A percentile compares a stretch with the other conserved stretches of the same genome.
phyloP scores from a whole-genome alignment of 1,140 invertebrate species.

The Trypoxylus dichotomus region DNA sequence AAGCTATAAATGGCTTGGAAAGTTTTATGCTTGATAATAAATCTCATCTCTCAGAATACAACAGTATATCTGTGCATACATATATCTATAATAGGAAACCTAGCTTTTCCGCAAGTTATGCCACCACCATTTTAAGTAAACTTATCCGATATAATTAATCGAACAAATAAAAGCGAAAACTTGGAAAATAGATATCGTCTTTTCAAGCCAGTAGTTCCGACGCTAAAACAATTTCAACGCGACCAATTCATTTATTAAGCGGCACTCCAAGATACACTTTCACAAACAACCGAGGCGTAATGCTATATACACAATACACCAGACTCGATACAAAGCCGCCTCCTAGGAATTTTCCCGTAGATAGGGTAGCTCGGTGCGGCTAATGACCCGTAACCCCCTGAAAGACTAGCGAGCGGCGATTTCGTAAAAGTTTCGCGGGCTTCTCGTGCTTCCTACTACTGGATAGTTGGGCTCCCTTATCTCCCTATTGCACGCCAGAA shows the following conservation, averaged over 20 bases:
- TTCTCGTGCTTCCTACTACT: not conserved
- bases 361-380: not conserved
- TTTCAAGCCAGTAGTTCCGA: not conserved
- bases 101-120: too few species aligned
- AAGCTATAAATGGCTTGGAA: too few species aligned
- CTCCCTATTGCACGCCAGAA: conserved; percentile 5
- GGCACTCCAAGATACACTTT: not conserved
- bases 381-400: not conserved
- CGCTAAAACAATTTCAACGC: not conserved
- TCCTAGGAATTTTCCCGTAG: not conserved
- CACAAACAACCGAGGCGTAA: too few species aligned
- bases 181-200: not conserved
- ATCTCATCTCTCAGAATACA: too few species aligned
- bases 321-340: not conserved
- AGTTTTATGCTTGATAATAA: too few species aligned
- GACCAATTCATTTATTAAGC: conserved; percentile 16
- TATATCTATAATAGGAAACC: too few species aligned
- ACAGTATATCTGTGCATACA: too few species aligned
- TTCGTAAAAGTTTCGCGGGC: not conserved
- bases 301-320: too few species aligned
- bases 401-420: not conserved
- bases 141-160: not conserved
- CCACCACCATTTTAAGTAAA: not conserved
- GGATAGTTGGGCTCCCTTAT: not conserved
- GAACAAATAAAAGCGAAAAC: not conserved